Evolutionary conservation across 2,888 invertebrate species (phyloP).

Genomic region (Leptopilina drosophilae): DNA sequence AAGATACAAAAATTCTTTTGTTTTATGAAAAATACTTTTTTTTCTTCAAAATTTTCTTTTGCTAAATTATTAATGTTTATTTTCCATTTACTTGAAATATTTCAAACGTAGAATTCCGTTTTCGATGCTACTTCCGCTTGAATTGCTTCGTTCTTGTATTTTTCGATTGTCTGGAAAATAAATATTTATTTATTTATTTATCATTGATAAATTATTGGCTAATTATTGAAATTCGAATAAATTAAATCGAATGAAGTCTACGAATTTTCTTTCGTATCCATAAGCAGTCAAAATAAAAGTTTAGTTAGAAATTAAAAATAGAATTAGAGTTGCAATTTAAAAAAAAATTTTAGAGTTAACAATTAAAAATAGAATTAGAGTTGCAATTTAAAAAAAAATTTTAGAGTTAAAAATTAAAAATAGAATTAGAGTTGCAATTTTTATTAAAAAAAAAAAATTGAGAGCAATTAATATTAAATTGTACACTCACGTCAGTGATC

Average conservation of each 20-base stretch:
- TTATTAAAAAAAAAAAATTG: too few species aligned
- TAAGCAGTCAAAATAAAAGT: too few species aligned
- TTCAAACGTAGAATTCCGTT: constrained; percentile 77
- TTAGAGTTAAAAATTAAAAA: too few species aligned
- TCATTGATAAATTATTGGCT: neutral
- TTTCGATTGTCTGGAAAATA: constrained; percentile 74
- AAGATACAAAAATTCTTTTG: neutral
- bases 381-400: too few species aligned
- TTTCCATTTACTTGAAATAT: neutral
- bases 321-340: too few species aligned
- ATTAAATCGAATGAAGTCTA: too few species aligned
- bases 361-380: too few species aligned
- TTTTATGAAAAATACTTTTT: neutral
- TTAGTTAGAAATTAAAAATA: too few species aligned
- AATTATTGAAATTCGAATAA: constrained; percentile 35
- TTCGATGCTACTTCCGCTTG: constrained; percentile 76
- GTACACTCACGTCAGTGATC: constrained; percentile 76
- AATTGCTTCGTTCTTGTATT: constrained; percentile 77
- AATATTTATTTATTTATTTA: constrained; percentile 44
- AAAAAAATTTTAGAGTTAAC: too few species aligned
- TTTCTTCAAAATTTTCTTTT: neutral
- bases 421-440: too few species aligned
- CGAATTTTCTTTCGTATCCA: too few species aligned
- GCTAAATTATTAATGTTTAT: neutral
- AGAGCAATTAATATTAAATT: too few species aligned